phyloP scores from a whole-genome alignment of 2,888 invertebrate genomes.

The Germaria angustata region DNA sequence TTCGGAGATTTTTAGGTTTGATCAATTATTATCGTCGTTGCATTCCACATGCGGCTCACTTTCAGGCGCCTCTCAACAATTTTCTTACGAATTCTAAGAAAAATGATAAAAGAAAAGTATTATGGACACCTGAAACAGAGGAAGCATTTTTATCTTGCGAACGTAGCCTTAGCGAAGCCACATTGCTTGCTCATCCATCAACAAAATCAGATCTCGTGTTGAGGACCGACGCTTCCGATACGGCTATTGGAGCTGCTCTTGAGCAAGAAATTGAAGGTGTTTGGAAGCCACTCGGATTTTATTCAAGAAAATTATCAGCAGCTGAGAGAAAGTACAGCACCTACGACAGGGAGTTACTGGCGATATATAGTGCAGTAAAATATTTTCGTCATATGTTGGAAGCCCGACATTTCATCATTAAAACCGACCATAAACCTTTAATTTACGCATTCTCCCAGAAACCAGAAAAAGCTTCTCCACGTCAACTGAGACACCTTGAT shows the following conservation, averaged over 20 bases:
- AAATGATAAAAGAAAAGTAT: background rate
- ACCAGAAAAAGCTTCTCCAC: slow-evolving; percentile 73
- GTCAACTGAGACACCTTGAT: slow-evolving; percentile 68
- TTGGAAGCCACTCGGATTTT: slow-evolving; percentile 65
- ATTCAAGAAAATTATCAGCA: slow-evolving; percentile 73
- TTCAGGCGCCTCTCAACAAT: slow-evolving; percentile 4
- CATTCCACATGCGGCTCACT: background rate
- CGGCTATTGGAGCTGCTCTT: slow-evolving; percentile 55
- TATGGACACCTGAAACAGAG: background rate
- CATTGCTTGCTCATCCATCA: background rate
- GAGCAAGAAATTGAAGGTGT: slow-evolving; percentile 51
- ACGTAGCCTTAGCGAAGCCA: background rate
- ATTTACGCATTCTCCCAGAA: slow-evolving; percentile 64
- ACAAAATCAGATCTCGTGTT: slow-evolving; percentile 26
- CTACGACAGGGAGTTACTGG: slow-evolving; percentile 56
- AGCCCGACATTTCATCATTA: slow-evolving; percentile 60
- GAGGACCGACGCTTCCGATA: slow-evolving; percentile 36
- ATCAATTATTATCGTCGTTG: slow-evolving; percentile 39
- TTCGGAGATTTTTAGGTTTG: slow-evolving; percentile 3
- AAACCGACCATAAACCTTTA: slow-evolving; percentile 66
- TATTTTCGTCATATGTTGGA: slow-evolving; percentile 13
- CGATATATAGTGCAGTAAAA: slow-evolving; percentile 47
- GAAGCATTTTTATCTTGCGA: background rate
- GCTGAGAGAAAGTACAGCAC: slow-evolving; percentile 42
- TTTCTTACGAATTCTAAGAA: background rate